phyloP scores from a whole-genome alignment of 1,140 invertebrate species.

The Episyrphus balteatus region DNA sequence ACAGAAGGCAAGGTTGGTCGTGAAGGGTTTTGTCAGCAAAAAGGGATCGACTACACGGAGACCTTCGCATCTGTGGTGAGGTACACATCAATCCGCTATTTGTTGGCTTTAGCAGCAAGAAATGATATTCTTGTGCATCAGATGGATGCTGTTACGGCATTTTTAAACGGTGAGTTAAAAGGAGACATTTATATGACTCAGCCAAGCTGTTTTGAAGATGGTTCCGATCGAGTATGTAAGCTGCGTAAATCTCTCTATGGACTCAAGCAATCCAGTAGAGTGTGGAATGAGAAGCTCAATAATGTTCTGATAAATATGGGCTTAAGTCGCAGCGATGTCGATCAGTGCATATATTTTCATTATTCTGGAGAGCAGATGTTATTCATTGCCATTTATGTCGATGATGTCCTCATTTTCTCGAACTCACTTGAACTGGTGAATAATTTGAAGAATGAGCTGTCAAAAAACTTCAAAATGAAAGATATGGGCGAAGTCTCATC shows the following conservation, averaged over 20 bases:
- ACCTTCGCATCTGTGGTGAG: too few species aligned
- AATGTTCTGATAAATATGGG: constrained; percentile 5
- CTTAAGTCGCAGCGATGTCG: too few species aligned
- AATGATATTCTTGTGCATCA: too few species aligned
- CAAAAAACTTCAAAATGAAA: constrained; percentile 20
- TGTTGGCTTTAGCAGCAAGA: too few species aligned
- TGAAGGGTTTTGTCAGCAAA: too few species aligned
- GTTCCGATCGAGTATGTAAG: constrained; percentile 8
- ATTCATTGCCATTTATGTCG: constrained; percentile 1
- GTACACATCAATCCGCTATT: too few species aligned
- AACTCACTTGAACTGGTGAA: constrained; percentile 11
- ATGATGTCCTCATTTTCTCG: constrained; percentile 21
- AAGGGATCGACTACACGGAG: too few species aligned
- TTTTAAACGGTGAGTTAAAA: constrained; percentile 34
- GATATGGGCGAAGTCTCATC: constrained; percentile 7
- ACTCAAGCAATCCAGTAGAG: constrained; percentile 14
- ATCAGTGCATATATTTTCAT: too few species aligned
- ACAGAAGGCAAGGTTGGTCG: constrained; percentile 4
- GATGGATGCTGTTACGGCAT: constrained; percentile 33
- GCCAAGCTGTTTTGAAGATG: constrained; percentile 18
- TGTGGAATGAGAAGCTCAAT: constrained; percentile 21
- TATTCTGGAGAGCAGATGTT: constrained; percentile 1
- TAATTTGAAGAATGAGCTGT: constrained; percentile 10
- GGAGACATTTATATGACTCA: constrained; percentile 36
- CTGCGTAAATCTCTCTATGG: constrained; percentile 15